phyloP scores from a whole-genome alignment of 2,888 invertebrate genomes.

The Orchestes rusci region DNA sequence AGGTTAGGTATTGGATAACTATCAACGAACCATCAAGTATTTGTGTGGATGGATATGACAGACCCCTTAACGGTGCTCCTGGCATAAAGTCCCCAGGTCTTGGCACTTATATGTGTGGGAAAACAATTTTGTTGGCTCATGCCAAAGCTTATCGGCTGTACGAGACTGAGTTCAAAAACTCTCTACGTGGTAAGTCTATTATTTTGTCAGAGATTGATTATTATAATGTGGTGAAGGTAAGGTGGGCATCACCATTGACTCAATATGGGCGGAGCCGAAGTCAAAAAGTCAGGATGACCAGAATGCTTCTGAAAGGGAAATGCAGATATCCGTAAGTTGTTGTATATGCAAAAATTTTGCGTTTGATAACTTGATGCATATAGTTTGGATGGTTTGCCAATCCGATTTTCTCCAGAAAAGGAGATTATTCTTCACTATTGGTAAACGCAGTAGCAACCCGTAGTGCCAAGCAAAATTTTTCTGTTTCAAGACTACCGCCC shows the following conservation, averaged over 20 bases:
- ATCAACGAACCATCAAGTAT: conserved; percentile 47
- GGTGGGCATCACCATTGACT: conserved; percentile 52
- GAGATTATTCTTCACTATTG: conserved; percentile 50
- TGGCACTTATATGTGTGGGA: conserved; percentile 56
- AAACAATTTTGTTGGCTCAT: conserved; percentile 58
- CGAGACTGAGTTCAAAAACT: conserved; percentile 43
- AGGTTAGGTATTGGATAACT: conserved; percentile 49
- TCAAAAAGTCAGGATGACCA: conserved; percentile 51
- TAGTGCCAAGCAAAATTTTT: conserved; percentile 43
- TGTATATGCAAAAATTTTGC: neutral
- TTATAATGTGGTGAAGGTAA: conserved; percentile 45
- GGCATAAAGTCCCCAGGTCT: conserved; percentile 47
- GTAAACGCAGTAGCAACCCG: conserved; percentile 41
- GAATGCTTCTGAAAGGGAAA: conserved; percentile 49
- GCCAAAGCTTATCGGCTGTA: conserved; percentile 56
- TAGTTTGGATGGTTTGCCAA: conserved; percentile 46
- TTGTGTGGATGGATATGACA: conserved; percentile 38
- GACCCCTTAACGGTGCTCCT: conserved; percentile 44
- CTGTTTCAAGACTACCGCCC: conserved; percentile 44
- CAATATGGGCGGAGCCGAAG: conserved; percentile 51
- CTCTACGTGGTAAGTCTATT: conserved; percentile 29
- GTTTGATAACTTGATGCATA: too few relatives aligned
- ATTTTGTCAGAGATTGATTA: neutral
- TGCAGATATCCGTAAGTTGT: conserved; percentile 50
- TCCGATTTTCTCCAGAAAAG: conserved; percentile 44